Evolutionary conservation across 1,140 invertebrate species (phyloP), one percentile per base, ranked within the genome.

Genomic region (Platyura marginata): DNA sequence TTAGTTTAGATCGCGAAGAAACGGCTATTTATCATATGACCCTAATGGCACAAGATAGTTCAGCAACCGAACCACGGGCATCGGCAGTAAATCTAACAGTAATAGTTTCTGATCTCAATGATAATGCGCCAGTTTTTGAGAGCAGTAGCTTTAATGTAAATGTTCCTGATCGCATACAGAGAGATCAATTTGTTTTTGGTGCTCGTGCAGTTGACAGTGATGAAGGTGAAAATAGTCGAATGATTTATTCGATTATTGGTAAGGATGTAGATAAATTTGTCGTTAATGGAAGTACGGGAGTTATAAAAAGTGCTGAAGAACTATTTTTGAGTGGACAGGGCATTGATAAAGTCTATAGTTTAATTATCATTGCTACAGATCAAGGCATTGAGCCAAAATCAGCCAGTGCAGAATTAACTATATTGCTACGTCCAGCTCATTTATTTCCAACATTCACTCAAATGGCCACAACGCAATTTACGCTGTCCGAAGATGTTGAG

Each of bases 131-230:
- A 0, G 67, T 65, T 36, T 92, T 93, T 59, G 68, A 74, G 2
- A 70, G 74, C 45, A 61, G 70, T 2, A 65, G 69, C 40, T 88
- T 85, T 53, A 75, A 76, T 41, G 74, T 86, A 3, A 77, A 82
- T 42, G 74, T 90, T 38, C 80, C 86, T 0, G 84, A 88, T 49
- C 70, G 73, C 8, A 87, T 78, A 2, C 65, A 71, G 47, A 62
- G 72, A 34, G 81, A 79, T 59, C 71, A 77, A 52, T 93, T 92
- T 64, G 83, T 94, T 15, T 89, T 89, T 62, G 88, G 87, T 10
- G 81, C 82, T 0, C 79, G 77, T 59, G 88, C 88, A 1, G 62
- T 65, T 6, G 89, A 93, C 59, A 67, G 69, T 39, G 89, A 94
- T 57, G 70, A 75, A 33, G 86, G 78, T 1, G 54, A 70, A 1